A percentile compares a stretch with the other conserved stretches of the same genome.
Conservation (phyloP, 2,797 vertebrate genomes). For the Sphenopsis melanotis region DNA sequence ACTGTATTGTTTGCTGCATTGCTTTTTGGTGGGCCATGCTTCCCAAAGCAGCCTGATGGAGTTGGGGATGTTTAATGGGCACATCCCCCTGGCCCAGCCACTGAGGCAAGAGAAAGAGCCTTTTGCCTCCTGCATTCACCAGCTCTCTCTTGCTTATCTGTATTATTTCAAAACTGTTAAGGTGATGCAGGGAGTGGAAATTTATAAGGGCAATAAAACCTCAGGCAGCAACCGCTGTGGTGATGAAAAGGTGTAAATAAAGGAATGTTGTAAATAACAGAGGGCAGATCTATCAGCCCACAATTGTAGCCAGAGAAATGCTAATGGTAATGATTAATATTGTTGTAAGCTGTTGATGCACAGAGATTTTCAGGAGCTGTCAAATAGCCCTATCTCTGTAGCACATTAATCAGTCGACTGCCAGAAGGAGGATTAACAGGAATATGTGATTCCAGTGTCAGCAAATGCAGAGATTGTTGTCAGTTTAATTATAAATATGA, state of each 20-base stretch:
- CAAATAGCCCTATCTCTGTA: constrained; percentile 13
- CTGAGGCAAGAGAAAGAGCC: background rate
- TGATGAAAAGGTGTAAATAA: constrained; percentile 46
- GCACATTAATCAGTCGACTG: background rate
- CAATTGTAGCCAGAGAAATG: background rate
- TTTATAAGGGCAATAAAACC: constrained; percentile 63
- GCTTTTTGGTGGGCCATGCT: constrained; percentile 1
- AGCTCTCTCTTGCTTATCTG: background rate
- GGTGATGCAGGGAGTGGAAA: background rate
- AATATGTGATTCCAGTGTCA: background rate
- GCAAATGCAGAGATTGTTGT: background rate
- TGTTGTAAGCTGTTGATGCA: background rate
- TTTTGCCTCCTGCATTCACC: constrained; percentile 32
- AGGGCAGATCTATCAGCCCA: background rate
- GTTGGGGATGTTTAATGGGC: background rate
- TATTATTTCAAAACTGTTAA: constrained; percentile 24
- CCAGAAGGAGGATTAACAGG: background rate
- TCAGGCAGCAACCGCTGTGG: background rate
- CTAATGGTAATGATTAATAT: constrained; percentile 14
- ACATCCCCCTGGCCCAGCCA: background rate
- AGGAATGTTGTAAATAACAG: background rate
- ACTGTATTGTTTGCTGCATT: constrained; percentile 17
- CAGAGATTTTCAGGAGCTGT: constrained; percentile 2
- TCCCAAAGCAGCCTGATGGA: background rate
- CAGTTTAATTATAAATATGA: background rate